A percentile compares a stretch with the other conserved stretches of the same genome.
Conservation (phyloP, 1,140 invertebrate genomes). For the Eupeodes corollae region DNA sequence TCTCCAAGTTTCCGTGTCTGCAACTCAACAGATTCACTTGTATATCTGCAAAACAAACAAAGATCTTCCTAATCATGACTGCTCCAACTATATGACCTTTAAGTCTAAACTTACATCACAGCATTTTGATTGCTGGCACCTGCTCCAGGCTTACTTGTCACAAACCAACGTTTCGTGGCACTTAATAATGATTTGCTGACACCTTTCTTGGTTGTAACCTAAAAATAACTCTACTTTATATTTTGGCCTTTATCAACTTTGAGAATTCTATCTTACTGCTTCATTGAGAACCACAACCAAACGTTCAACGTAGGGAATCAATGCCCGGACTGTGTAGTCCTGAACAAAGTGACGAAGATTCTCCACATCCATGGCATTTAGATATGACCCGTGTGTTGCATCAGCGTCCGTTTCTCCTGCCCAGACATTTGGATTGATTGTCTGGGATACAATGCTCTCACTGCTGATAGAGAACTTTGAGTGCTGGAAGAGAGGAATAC, state of each 20-base stretch:
- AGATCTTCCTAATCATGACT: background rate
- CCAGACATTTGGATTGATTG: constrained; percentile 46
- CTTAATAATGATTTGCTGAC: constrained; percentile 84
- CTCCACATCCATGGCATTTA: constrained; percentile 73
- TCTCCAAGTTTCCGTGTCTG: constrained; percentile 87
- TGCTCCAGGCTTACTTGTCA: constrained; percentile 70
- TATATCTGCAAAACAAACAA: constrained; percentile 49
- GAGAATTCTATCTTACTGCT: constrained; percentile 47
- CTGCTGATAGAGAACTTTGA: constrained; percentile 43
- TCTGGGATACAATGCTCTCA: constrained; percentile 44
- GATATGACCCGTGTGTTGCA: constrained; percentile 55
- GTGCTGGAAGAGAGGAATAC: constrained; percentile 10
- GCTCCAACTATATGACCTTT: background rate
- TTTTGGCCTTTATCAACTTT: background rate
- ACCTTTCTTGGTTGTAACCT: constrained; percentile 76
- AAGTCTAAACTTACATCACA: constrained; percentile 54
- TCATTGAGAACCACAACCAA: constrained; percentile 75
- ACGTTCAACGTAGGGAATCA: constrained; percentile 83
- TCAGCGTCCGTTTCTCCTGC: constrained; percentile 41
- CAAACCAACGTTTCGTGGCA: constrained; percentile 91
- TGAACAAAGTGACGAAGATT: constrained; percentile 72
- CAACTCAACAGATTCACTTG: constrained; percentile 80
- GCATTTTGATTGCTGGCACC: constrained; percentile 57
- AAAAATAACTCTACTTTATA: constrained; percentile 3
- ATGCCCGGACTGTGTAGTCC: constrained; percentile 75